Evolutionary conservation across 2,113 vertebrate species (phyloP), one percentile per base, ranked within the genome.

Genomic region (Tyto alba): DNA sequence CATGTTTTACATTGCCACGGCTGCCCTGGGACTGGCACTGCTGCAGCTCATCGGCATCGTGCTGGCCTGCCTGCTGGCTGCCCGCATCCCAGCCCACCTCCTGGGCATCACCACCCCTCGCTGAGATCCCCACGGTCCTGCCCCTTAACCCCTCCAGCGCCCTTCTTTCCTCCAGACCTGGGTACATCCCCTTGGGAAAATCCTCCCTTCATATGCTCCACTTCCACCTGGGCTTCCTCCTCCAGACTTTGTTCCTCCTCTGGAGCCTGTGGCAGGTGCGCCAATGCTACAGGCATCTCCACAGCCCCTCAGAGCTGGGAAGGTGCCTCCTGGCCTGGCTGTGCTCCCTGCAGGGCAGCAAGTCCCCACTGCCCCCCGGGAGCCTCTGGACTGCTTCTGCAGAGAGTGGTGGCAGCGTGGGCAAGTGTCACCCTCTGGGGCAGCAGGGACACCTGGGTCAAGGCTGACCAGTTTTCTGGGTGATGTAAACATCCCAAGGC

Each of bases 1-100:
- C 62, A 97, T 99, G 96, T 98, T 98, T 41, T 98, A 97, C 30
- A 97, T 99, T 10, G 99, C 98, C 25, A 98, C 98, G 15, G 97
- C 98, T 10, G 99, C 99, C 38, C 94, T 99, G 66, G 98, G 98
- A 25, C 87, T 99, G 93, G 98, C 98, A 1, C 96, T 99, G 91
- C 97, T 98, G 50, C 99, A 98, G 96, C 96, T 98, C 18, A 88
- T 98, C 17, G 98, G 98, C 59, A 98, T 99, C 0, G 95, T 98
- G 57, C 94, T 99, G 83, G 95, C 99, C 45, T 99, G 99, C 88
- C 94, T 99, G 59, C 96, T 99, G 74, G 98, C 99, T 48, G 96
- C 96, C 90, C 98, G 89, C 52, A 29, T 69, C 38, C 89, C 92
- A 71, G 71, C 88, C 16, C 80, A 1, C 59, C 84, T 60, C 41